These are phyloP conservation scores for Cryptotermes secundus DNA, from an alignment of 1,140 invertebrate genomes.

Conservation along the genomic window DNA sequence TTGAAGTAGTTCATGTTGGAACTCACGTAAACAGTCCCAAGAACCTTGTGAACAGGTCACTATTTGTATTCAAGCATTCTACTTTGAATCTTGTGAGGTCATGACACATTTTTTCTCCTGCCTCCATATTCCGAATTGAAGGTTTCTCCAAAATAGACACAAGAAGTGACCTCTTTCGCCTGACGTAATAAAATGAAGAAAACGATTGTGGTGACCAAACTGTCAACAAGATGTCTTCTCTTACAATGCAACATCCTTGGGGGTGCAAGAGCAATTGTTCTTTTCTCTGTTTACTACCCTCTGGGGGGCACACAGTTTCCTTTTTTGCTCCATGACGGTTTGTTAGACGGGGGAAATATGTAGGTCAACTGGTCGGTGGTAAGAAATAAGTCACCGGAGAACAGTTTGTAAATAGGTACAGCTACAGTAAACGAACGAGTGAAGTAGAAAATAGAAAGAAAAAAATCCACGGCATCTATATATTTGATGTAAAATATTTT, in stretches of 20 bases:
- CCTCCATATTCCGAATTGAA: no score
- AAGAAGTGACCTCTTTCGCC: no score
- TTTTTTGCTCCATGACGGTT: neutral
- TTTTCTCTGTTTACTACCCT: conserved; percentile 8
- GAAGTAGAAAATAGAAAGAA: neutral
- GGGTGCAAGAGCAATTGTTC: neutral
- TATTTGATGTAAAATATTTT: neutral
- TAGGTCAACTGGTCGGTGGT: conserved; percentile 5
- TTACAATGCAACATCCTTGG: neutral
- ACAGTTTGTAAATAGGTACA: neutral
- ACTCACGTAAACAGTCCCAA: no score
- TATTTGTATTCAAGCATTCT: no score
- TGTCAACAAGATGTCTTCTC: conserved; percentile 10
- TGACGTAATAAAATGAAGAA: neutral
- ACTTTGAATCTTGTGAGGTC: no score
- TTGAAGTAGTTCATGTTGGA: no score
- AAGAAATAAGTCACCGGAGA: neutral
- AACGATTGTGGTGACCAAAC: neutral
- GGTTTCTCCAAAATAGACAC: no score
- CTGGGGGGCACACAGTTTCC: neutral
- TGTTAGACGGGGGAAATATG: neutral
- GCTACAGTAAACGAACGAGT: neutral
- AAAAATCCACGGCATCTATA: neutral
- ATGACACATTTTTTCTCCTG: no score
- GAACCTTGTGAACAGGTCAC: no score